Base-by-base conservation (phyloP, 2,797 vertebrate genomes). In the Dromococcyx pavoninus region DNA sequence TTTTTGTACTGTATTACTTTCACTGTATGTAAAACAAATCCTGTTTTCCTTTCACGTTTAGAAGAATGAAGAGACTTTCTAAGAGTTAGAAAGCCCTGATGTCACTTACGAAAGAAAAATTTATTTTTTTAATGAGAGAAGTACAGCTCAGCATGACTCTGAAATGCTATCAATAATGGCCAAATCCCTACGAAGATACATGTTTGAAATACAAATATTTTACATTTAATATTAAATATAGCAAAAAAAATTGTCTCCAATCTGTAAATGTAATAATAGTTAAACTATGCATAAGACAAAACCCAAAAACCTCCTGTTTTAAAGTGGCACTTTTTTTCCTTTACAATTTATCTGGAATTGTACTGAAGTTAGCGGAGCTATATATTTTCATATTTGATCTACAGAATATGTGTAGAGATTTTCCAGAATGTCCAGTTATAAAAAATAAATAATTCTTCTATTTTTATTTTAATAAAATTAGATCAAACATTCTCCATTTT, bases 281-380 rank as follows among this genome's bases (percentile, higher is more conserved):
- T 8, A 72, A 82, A 22, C 3, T 24, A 6, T 53, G 2, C 12
- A 37, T 39, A 80, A 50, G 8, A 13, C 5, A 27, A 41, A 9
- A 10, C 39, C 39, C 39, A 53, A 61, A 62, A n/a, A 15, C 7
- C 28, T 11, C 5, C 9, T 11, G 2, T 44, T 83, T 83, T 30
- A 46, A 64, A 58, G 4, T 46, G 27, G 1, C 0, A 13, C 0
- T 3, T 23, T 43, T 43, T 72, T 53, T 13, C 4, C 28, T 19
- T 3, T 4, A 65, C 85, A 66, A 51, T 10, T 48, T n/a, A 65
- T 1, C 4, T 81, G 39, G 3, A 86, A 39, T 78, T 78, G 21
- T 44, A 19, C 23, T 51, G 15, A 41, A 62, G 17, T 64, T 41
- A 60, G 3, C 37, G 17, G 7, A 71, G 10, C 2, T 74, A 11